Evolutionary conservation across 2,797 vertebrate genomes (phyloP), one percentile per base, ranked within the genome.

Genomic region (Chelidonichthys spinosus): DNA sequence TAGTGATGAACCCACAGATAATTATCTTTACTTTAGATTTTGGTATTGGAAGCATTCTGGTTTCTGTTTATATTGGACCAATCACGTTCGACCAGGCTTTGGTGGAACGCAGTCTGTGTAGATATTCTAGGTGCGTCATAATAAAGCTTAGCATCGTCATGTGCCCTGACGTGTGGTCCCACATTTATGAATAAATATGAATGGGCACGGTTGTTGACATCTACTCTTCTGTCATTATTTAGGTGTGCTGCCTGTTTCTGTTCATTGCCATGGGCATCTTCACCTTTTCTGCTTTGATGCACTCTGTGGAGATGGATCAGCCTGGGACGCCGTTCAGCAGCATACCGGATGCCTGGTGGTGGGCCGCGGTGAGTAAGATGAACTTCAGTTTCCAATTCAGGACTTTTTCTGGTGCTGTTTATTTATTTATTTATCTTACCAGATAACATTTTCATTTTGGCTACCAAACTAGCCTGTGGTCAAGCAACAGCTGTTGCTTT

Each of bases 211-310:
- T 43, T 50, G 39, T 65, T 82, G 14, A 84, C 7, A 9, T 74
- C 0, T 42, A 7, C 63, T 66, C 10, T 43, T 42, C 35, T 78
- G n/a, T 69, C 5, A 0, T 68, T 59, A 5, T 73, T 25, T 13
- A 94, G 93, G 96, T 97, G 52, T 97, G 97, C 92, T 98, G 97
- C 78, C 93, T 98, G 59, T 93, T 98, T 58, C 93, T 98, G 69
- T 98, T 98, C 91, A 98, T 98, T 3, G 93, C 95, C 72, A 96
- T 98, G 96, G 97, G 97, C 0, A 95, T 98, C 86, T 98, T 98
- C 92, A 96, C 95, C 67, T 98, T 98, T 92, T 97, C 97, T 0
- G 96, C 97, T 39, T 94, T 98, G 67, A 96, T 98, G 96, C 95
- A 96, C 87, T 97, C 96, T 0, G 97, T 96, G 82, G 97, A 98